phyloP scores from a whole-genome alignment of 35 echinoderm and acorn worm species.

The Chiridota heheva region DNA sequence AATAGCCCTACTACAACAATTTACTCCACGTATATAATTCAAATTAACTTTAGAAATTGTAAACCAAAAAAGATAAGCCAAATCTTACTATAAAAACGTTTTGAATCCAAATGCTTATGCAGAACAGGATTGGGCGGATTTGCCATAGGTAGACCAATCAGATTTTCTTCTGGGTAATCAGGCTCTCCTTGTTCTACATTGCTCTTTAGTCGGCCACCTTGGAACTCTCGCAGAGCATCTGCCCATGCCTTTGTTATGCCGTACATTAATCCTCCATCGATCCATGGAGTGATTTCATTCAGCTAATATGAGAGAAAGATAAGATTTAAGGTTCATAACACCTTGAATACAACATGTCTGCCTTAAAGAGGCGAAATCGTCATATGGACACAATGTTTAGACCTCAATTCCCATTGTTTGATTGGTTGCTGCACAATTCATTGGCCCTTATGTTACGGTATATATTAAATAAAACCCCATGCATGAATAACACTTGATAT shows the following conservation, averaged over 20 bases:
- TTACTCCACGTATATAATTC: no score
- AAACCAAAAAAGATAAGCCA: constrained; percentile 5
- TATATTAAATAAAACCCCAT: no score
- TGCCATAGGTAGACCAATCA: constrained; percentile 87
- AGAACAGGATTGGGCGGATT: constrained; percentile 74
- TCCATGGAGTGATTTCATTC: constrained; percentile 99
- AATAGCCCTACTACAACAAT: no score
- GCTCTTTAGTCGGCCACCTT: constrained; percentile 71
- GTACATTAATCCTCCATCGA: constrained; percentile 90
- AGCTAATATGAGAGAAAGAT: constrained; percentile 46
- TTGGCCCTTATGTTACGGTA: no score
- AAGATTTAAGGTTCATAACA: no score
- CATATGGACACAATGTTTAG: no score
- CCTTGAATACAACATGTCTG: no score
- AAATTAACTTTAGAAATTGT: no score
- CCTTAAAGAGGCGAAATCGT: no score
- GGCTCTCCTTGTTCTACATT: constrained; percentile 33
- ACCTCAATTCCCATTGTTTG: no score
- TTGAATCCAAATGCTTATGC: constrained; percentile 57
- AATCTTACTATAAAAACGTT: constrained; percentile 87
- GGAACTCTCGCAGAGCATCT: constrained; percentile 78
- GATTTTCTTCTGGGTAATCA: constrained; percentile 67
- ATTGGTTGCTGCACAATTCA: no score
- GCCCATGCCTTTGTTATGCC: constrained; percentile 93
- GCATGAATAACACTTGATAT: no score